Percentiles rank a stretch among this genome's conserved stretches.
Evolutionary conservation across 1,140 invertebrate genomes (phyloP).

Genomic region (Phenacoccus solenopsis): DNA sequence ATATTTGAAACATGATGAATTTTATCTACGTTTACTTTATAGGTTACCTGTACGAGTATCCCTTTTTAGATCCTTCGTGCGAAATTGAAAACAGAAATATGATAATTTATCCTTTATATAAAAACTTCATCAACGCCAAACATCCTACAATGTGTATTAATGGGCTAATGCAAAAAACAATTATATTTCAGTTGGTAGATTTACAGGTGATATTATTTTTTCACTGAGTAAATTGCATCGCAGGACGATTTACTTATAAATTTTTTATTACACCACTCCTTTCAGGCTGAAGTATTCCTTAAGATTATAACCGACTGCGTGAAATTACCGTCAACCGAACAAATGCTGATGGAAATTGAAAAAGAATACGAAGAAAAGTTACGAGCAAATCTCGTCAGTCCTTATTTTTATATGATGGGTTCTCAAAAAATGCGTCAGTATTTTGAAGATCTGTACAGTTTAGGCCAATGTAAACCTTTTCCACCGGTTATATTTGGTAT

Average conservation of each 20-base stretch:
- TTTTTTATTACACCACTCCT: too few species aligned
- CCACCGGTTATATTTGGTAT: background rate
- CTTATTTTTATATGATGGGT: background rate
- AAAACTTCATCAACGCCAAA: constrained; percentile 66
- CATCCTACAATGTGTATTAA: constrained; percentile 65
- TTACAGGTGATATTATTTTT: too few species aligned
- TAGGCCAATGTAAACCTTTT: background rate
- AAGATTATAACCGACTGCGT: constrained; percentile 48
- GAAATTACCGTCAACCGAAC: constrained; percentile 44
- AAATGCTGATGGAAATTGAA: constrained; percentile 42
- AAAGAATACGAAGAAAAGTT: constrained; percentile 12
- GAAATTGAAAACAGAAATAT: constrained; percentile 57
- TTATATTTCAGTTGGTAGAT: constrained; percentile 76
- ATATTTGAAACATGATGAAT: too few species aligned
- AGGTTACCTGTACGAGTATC: constrained; percentile 71
- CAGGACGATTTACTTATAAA: too few species aligned
- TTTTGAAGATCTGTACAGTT: background rate
- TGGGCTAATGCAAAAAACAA: constrained; percentile 63
- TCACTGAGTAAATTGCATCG: too few species aligned
- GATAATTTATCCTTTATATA: constrained; percentile 70
- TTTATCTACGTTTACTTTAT: too few species aligned
- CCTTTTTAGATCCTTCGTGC: constrained; percentile 57
- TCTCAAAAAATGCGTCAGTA: background rate
- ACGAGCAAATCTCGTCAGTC: background rate
- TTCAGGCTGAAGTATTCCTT: constrained; percentile 51